Base-by-base conservation (phyloP, 2,797 vertebrate species). In the Xenopus petersii region DNA sequence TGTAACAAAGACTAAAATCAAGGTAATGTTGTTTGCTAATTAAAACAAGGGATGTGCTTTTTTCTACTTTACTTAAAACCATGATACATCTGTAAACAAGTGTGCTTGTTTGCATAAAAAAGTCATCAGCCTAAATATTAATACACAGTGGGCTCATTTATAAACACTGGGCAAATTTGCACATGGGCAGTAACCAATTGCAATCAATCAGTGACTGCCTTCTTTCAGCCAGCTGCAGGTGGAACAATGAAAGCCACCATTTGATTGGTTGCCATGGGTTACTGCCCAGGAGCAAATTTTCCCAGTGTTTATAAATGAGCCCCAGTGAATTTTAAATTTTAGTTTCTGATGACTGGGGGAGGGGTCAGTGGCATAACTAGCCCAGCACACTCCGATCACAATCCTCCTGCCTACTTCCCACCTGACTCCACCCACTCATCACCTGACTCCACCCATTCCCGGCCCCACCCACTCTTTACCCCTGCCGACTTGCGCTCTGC, bases 1-100 rank as follows among this genome's bases (percentile, higher is more conserved):
- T 84, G 77, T 82, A 83, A 80, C 71, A 82, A 70, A 79, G 80
- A 86, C 75, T 75, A 75, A 82, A 83, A 83, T 81, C 77, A 84
- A 84, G 26, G 68, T 79, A 81, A 72, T 80, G 42, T 64, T 16
- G 10, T 76, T 42, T 81, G 75, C 65, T 67, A 70, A 70, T 81
- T 81, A 80, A 62, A 81, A 64, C 24, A 13, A 78, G 46, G 65
- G 56, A 42, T 6, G 36, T 42, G 36, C 36, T 42, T 42, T 42
- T 42, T 42, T 42, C 8, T 42, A 42, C 36, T 62, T 71, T 72
- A 48, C 46, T 62, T 63, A 54, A 54, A 12, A 33, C 56, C 10
- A 48, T 17, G 17, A 13, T 17, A 64, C 13, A 10, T 21, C 17
- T 26, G 64, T 36, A 68, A n/a, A 63, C 63, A n/a, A 4, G 49